Conservation (phyloP, 2,797 vertebrate species). For the Anas bahamensis region DNA sequence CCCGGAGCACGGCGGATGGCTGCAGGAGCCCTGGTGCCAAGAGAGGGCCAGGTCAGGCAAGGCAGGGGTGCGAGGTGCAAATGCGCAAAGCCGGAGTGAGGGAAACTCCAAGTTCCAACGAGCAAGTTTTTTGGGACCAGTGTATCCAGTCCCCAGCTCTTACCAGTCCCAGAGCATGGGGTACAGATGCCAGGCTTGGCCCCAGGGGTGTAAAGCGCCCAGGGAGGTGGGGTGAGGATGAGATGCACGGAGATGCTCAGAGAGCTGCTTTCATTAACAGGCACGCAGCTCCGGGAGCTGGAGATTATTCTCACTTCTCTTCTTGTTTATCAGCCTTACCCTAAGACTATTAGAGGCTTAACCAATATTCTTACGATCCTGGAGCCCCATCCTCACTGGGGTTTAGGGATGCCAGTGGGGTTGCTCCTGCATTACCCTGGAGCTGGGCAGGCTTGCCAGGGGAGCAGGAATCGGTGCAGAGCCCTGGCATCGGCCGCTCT, state of each 20-base stretch:
- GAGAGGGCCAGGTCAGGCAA: neutral
- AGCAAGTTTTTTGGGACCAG: neutral
- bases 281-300: neutral
- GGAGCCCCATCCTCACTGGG: neutral
- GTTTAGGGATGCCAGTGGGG: neutral
- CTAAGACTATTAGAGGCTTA: slow-evolving; percentile 47
- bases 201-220: rapidly evolving
- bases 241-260: neutral
- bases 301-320: neutral
- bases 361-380: neutral
- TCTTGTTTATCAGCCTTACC: neutral
- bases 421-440: neutral
- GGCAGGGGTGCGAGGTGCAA: neutral
- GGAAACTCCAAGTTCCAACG: neutral
- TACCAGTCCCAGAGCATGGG: rapidly evolving
- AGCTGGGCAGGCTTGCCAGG: neutral
- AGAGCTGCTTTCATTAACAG: neutral
- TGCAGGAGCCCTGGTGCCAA: neutral
- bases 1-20: too few relatives aligned
- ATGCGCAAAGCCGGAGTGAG: neutral
- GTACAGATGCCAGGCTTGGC: neutral
- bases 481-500: neutral
- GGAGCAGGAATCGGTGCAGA: neutral
- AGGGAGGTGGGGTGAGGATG: neutral
- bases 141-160: neutral